These are phyloP conservation scores for Otolemur garnettii DNA, from an alignment of 2,113 vertebrate genomes.

Conservation along the genomic window DNA sequence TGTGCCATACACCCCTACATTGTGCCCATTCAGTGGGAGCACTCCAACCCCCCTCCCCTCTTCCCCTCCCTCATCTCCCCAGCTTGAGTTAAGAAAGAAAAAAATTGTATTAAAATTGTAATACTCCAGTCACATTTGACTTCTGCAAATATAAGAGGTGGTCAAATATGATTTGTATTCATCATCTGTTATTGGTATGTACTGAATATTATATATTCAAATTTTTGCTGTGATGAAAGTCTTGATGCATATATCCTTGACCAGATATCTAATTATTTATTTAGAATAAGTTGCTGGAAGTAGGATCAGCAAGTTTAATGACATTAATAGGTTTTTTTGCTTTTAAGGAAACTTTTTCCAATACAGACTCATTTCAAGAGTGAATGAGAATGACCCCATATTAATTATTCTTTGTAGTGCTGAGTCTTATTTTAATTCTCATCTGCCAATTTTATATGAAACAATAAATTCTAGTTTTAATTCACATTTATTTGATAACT, in stretches of 20 bases:
- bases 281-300: background rate
- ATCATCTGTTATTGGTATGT: too few relatives aligned
- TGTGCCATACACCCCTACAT: too few relatives aligned
- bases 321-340: background rate
- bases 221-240: background rate
- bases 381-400: background rate
- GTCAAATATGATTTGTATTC: too few relatives aligned
- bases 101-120: too few relatives aligned
- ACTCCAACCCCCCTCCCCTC: too few relatives aligned
- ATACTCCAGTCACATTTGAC: too few relatives aligned
- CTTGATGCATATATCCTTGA: background rate
- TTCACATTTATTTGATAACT: background rate
- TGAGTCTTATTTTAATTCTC: background rate
- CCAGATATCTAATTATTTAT: background rate
- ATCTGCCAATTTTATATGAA: constrained; percentile 10
- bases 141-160: too few relatives aligned
- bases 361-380: background rate
- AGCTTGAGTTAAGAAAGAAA: too few relatives aligned
- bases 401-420: background rate
- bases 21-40: too few relatives aligned
- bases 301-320: background rate
- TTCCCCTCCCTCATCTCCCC: too few relatives aligned
- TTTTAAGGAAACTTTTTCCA: background rate
- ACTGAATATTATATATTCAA: background rate
- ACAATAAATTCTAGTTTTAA: background rate